Percentiles rank a stretch among this genome's conserved stretches.
phyloP scores from a whole-genome alignment of 2,113 vertebrate species.

The Chlorocebus sabaeus region DNA sequence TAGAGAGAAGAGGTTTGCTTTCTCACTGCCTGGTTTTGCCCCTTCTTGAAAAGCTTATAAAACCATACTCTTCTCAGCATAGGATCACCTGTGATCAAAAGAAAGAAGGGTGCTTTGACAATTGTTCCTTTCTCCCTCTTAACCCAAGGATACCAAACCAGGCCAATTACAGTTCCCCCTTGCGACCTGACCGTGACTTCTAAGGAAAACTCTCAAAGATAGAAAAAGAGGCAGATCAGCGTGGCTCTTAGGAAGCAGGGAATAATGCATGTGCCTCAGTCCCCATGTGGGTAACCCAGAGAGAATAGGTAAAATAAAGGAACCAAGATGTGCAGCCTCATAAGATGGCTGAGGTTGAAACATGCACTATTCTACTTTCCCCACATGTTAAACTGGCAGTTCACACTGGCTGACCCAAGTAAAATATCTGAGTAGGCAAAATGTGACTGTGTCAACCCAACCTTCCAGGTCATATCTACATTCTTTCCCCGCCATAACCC shows the following conservation, averaged over 20 bases:
- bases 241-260: background rate
- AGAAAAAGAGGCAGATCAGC: background rate
- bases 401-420: background rate
- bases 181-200: background rate
- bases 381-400: background rate
- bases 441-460: background rate
- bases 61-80: background rate
- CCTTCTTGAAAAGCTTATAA: background rate
- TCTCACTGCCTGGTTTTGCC: background rate
- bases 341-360: background rate
- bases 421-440: background rate
- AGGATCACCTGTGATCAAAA: background rate
- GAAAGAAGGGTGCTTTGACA: background rate
- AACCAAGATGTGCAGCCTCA: background rate
- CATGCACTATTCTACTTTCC: background rate
- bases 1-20: background rate
- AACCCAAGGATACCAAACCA: background rate
- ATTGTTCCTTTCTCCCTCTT: background rate
- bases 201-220: background rate
- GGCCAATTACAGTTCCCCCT: background rate
- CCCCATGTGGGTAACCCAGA: background rate
- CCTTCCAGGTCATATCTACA: background rate
- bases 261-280: background rate
- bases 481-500: background rate
- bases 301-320: background rate